Percentiles rank a stretch among this genome's conserved stretches.
phyloP scores from a whole-genome alignment of 2,888 invertebrate genomes.

The Dryomyza anilis region DNA sequence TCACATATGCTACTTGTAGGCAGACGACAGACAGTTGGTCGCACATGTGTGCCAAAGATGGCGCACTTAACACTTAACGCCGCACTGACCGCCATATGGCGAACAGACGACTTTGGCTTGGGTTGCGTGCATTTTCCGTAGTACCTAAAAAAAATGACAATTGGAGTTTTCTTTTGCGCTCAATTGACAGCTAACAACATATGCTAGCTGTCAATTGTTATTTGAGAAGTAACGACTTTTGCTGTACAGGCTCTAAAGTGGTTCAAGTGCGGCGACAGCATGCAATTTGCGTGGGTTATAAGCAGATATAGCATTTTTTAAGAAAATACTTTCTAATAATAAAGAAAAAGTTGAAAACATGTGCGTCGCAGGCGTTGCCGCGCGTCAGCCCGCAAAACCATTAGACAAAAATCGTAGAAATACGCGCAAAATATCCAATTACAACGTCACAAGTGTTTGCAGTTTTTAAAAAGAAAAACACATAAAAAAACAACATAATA shows the following conservation, averaged over 20 bases:
- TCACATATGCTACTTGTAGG: too few relatives aligned
- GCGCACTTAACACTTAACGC: neutral
- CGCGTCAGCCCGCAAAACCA: too few relatives aligned
- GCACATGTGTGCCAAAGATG: constrained; percentile 19
- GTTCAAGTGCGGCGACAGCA: too few relatives aligned
- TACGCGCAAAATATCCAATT: constrained; percentile 27
- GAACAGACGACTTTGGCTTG: neutral
- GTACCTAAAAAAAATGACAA: neutral
- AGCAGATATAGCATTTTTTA: too few relatives aligned
- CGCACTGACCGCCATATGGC: constrained; percentile 10
- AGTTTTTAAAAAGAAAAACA: constrained; percentile 9
- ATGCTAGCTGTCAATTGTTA: constrained; percentile 5
- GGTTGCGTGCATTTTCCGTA: neutral
- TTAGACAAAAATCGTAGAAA: neutral
- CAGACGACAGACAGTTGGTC: constrained; percentile 2
- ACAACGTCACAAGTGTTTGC: constrained; percentile 3
- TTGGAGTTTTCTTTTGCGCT: neutral
- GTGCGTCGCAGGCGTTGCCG: too few relatives aligned
- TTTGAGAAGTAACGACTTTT: constrained; percentile 8
- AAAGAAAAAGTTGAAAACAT: too few relatives aligned
- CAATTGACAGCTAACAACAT: neutral
- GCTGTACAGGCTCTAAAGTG: too few relatives aligned
- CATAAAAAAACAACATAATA: neutral
- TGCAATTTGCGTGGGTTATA: too few relatives aligned
- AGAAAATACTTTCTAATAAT: too few relatives aligned